These are phyloP conservation scores for Ciconia nigra DNA, from an alignment of 2,797 vertebrate species.

Conservation along the genomic window DNA sequence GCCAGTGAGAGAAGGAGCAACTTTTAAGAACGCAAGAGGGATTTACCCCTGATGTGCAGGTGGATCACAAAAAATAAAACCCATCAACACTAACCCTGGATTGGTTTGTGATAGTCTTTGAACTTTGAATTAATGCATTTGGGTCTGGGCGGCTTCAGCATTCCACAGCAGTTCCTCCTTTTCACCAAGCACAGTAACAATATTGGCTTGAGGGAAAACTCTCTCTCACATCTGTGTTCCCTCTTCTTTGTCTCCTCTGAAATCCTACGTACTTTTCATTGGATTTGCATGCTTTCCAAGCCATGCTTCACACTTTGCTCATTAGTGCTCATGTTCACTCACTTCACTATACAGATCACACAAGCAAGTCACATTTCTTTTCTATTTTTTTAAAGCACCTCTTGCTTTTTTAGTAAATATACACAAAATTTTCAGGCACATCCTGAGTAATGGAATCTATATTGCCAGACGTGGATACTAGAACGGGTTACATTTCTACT, in stretches of 20 bases:
- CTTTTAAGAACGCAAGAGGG: neutral
- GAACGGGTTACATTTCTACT: neutral
- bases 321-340: neutral
- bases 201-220: neutral
- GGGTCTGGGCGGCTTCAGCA: neutral
- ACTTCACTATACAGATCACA: neutral
- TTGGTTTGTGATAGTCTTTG: neutral
- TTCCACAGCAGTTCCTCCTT: neutral
- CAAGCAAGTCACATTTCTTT: neutral
- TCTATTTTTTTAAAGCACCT: neutral
- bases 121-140: neutral
- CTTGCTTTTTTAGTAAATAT: neutral
- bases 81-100: neutral
- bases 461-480: neutral
- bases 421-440: neutral
- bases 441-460: neutral
- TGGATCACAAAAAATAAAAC: neutral
- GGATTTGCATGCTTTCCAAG: neutral
- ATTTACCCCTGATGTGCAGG: neutral
- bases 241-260: neutral
- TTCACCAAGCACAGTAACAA: neutral
- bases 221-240: neutral
- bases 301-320: neutral
- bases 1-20: neutral
- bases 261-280: neutral